Percentiles rank a stretch among this genome's conserved stretches.
Conservation (phyloP, 2,797 vertebrate species). For the Anas flavirostris region DNA sequence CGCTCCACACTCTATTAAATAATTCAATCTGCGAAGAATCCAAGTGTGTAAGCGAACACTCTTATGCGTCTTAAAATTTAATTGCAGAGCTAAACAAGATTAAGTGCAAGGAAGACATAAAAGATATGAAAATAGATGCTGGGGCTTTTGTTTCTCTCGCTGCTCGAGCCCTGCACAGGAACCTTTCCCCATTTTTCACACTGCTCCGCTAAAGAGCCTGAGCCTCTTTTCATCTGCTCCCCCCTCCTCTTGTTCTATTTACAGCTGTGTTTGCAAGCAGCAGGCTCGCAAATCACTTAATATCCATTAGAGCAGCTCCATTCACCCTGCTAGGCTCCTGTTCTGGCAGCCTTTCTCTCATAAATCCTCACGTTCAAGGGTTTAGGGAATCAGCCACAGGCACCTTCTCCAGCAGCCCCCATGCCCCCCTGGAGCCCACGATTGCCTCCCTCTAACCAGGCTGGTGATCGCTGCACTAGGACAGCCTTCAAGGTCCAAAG, state of each 20-base stretch:
- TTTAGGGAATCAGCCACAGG: slow-evolving; percentile 7
- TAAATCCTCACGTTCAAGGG: slow-evolving; percentile 34
- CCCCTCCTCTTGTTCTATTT: slow-evolving; percentile 26
- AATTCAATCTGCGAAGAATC: slow-evolving; percentile 75
- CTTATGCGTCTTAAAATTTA: slow-evolving; percentile 79
- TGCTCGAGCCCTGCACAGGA: neutral
- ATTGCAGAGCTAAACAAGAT: slow-evolving; percentile 76
- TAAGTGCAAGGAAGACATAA: slow-evolving; percentile 69
- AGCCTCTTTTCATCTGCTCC: slow-evolving; percentile 29
- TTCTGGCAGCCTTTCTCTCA: neutral
- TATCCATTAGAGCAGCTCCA: slow-evolving; percentile 68
- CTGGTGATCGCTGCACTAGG: neutral
- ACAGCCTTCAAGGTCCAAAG: neutral
- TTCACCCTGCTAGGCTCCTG: slow-evolving; percentile 47
- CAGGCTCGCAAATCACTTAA: slow-evolving; percentile 72
- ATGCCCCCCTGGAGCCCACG: fast-evolving
- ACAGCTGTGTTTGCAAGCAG: slow-evolving; percentile 73
- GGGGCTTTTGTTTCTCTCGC: slow-evolving; percentile 54
- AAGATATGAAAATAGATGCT: slow-evolving; percentile 62
- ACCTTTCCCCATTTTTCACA: slow-evolving; percentile 45
- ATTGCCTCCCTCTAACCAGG: neutral
- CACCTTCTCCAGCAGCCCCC: neutral
- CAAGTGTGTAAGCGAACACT: slow-evolving; percentile 67
- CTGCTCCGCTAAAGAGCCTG: slow-evolving; percentile 9
- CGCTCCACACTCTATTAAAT: slow-evolving; percentile 77